phyloP scores from a whole-genome alignment of 2,113 vertebrate genomes.

The Nettapus auritus region DNA sequence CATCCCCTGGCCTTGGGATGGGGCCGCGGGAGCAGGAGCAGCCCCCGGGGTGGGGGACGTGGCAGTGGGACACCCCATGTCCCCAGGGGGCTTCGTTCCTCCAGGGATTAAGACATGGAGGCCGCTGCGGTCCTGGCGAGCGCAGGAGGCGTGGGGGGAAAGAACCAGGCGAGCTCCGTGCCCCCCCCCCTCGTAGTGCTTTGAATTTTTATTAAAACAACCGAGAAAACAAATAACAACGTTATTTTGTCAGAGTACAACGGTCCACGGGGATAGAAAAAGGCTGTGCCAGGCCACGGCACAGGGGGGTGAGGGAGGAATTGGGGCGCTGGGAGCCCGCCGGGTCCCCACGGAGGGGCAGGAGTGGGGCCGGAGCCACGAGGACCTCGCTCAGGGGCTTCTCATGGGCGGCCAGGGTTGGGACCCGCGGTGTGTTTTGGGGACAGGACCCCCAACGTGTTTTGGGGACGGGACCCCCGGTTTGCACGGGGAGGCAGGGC shows the following conservation, averaged over 20 bases:
- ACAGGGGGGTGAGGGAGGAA: neutral
- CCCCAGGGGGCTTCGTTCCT: neutral
- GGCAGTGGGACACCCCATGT: no score
- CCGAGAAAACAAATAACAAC: neutral
- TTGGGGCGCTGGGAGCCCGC: accelerated
- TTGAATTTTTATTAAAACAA: slow-evolving; percentile 76
- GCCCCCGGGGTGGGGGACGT: neutral
- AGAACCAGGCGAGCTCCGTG: neutral
- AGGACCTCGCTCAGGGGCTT: no score
- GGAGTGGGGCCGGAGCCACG: neutral
- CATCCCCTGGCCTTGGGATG: neutral
- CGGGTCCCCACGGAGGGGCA: neutral
- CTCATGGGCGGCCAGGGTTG: no score
- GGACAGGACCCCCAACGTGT: no score
- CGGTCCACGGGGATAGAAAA: neutral
- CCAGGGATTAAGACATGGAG: no score
- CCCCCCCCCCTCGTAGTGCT: neutral
- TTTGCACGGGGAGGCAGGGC: neutral
- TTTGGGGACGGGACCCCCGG: no score
- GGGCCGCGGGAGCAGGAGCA: neutral
- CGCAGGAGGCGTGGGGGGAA: no score
- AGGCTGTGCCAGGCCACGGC: neutral
- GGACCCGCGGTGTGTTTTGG: no score
- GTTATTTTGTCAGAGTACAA: slow-evolving; percentile 34
- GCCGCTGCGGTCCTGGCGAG: neutral